Conservation (phyloP, 2,888 invertebrate species). For the Ephialtes manifestator region DNA sequence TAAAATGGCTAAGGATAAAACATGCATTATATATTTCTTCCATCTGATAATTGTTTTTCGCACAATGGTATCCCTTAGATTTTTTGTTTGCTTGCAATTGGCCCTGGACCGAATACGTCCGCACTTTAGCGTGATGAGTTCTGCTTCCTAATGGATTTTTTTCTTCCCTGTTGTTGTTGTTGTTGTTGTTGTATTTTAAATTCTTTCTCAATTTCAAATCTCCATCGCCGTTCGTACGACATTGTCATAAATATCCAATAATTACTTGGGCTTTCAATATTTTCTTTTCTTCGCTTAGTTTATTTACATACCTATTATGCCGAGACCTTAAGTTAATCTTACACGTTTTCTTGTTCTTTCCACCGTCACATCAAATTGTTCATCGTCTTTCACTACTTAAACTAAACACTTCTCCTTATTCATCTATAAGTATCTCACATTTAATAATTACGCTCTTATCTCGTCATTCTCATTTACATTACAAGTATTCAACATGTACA, state of each 20-base stretch:
- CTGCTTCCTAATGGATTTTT: slow-evolving; percentile 32
- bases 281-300: slow-evolving; percentile 75
- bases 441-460: slow-evolving; percentile 71
- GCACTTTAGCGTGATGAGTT: slow-evolving; percentile 59
- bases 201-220: slow-evolving; percentile 42
- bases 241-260: slow-evolving; percentile 83
- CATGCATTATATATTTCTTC: slow-evolving; percentile 78
- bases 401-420: slow-evolving; percentile 58
- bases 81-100: slow-evolving; percentile 51
- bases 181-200: slow-evolving; percentile 20
- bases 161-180: background rate
- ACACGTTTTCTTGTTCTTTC: slow-evolving; percentile 71
- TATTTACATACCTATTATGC: slow-evolving; percentile 84
- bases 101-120: slow-evolving; percentile 50
- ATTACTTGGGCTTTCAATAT: slow-evolving; percentile 80
- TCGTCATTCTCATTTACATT: slow-evolving; percentile 79
- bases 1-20: slow-evolving; percentile 83
- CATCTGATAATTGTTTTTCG: slow-evolving; percentile 67
- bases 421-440: slow-evolving; percentile 73
- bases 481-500: slow-evolving; percentile 88
- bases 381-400: slow-evolving; percentile 72
- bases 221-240: slow-evolving; percentile 77
- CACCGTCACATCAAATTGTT: slow-evolving; percentile 79
- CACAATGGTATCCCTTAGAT: slow-evolving; percentile 59
- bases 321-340: slow-evolving; percentile 77